phyloP scores from a whole-genome alignment of 2,797 vertebrate species.

The Bucorvus abyssinicus region DNA sequence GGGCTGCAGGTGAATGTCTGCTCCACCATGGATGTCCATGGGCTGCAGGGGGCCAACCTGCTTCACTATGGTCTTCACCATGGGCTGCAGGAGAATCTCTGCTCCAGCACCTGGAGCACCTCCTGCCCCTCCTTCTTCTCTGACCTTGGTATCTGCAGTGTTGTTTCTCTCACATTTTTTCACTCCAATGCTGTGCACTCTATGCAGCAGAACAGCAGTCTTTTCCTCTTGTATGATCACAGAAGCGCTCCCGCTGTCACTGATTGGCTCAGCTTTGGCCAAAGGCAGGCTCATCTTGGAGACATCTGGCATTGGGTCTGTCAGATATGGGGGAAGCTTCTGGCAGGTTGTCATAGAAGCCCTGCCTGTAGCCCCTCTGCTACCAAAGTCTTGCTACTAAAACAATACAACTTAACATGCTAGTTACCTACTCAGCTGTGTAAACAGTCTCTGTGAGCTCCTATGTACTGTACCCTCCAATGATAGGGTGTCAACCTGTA shows the following conservation, averaged over 20 bases:
- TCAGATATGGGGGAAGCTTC: no score
- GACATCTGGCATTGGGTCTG: no score
- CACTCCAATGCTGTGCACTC: background rate
- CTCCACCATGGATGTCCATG: no score
- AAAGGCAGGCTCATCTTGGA: no score
- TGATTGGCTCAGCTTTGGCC: no score
- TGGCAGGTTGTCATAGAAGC: background rate
- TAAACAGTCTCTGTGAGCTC: background rate
- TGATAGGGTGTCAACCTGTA: background rate
- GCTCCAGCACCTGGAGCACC: no score
- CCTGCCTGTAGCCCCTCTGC: rapidly evolving
- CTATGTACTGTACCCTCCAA: background rate
- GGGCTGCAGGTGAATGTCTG: no score
- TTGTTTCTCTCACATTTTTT: background rate
- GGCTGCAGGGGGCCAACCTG: no score
- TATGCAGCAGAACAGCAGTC: background rate
- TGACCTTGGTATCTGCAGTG: background rate
- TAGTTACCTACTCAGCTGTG: background rate
- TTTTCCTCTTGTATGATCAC: background rate
- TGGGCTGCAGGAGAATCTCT: no score
- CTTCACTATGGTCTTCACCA: no score
- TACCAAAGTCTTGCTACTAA: background rate
- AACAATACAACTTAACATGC: rapidly evolving
- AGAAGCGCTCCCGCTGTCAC: no score
- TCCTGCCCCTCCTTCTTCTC: no score